A percentile compares a stretch with the other conserved stretches of the same genome.
phyloP scores from a whole-genome alignment of 2,797 vertebrate genomes.

The Mycteria americana region DNA sequence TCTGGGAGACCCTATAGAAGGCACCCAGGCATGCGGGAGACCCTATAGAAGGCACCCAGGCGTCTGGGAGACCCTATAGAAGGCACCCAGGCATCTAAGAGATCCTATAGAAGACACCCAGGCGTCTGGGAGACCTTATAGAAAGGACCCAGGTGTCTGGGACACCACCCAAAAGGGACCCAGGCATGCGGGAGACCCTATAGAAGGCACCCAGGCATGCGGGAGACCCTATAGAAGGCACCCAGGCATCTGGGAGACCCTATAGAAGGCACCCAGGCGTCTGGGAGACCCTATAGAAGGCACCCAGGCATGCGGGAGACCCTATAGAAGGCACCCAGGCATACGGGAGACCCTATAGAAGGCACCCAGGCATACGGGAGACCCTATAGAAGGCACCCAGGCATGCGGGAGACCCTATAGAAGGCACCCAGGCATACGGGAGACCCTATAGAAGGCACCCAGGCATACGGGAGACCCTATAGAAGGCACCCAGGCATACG shows the following conservation, averaged over 20 bases:
- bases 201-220: background rate
- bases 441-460: background rate
- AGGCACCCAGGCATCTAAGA: fast-evolving
- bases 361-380: fast-evolving
- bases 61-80: background rate
- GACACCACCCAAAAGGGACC: no score
- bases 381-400: background rate
- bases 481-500: no score
- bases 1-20: background rate
- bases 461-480: no score
- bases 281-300: background rate
- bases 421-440: no score
- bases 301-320: fast-evolving
- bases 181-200: background rate
- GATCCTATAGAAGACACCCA: background rate
- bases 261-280: background rate
- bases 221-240: background rate
- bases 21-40: fast-evolving
- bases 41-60: background rate
- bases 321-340: background rate
- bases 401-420: fast-evolving
- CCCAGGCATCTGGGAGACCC: background rate
- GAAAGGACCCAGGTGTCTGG: no score
- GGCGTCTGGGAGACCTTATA: background rate
- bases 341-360: background rate